Evolutionary conservation across 2,888 invertebrate genomes (phyloP).

Genomic region (Acheta domesticus): DNA sequence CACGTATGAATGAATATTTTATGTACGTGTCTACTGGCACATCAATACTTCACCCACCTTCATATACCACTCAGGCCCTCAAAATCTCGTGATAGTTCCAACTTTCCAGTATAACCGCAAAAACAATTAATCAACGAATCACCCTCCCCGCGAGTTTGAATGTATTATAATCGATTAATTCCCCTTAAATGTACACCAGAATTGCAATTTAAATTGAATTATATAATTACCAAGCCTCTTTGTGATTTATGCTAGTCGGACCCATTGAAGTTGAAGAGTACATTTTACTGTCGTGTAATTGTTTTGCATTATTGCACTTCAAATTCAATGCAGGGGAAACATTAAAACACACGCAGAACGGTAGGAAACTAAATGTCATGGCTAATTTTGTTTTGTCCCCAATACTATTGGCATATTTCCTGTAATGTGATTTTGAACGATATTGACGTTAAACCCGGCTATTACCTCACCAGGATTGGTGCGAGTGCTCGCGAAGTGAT

Average conservation of each 20-base stretch:
- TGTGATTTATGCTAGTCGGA: background rate
- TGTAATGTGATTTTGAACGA: constrained; percentile 18
- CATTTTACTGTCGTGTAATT: background rate
- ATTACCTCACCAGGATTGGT: background rate
- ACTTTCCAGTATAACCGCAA: too few species aligned
- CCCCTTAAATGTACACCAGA: too few species aligned
- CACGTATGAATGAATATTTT: too few species aligned
- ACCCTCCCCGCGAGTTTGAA: too few species aligned
- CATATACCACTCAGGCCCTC: too few species aligned
- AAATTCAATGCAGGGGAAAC: background rate
- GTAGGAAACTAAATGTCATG: background rate
- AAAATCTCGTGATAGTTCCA: too few species aligned
- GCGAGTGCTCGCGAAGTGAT: background rate
- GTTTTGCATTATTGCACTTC: background rate
- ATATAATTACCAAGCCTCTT: background rate
- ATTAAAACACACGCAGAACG: background rate
- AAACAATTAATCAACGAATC: too few species aligned
- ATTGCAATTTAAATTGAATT: background rate
- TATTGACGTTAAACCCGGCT: background rate
- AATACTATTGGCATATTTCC: constrained; percentile 18
- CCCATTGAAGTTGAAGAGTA: background rate
- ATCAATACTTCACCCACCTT: too few species aligned
- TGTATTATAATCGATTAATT: too few species aligned
- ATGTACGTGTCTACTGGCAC: too few species aligned
- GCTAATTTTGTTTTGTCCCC: background rate